Evolutionary conservation across 2,113 vertebrate species (phyloP).

Genomic region (Fregetta grallaria): DNA sequence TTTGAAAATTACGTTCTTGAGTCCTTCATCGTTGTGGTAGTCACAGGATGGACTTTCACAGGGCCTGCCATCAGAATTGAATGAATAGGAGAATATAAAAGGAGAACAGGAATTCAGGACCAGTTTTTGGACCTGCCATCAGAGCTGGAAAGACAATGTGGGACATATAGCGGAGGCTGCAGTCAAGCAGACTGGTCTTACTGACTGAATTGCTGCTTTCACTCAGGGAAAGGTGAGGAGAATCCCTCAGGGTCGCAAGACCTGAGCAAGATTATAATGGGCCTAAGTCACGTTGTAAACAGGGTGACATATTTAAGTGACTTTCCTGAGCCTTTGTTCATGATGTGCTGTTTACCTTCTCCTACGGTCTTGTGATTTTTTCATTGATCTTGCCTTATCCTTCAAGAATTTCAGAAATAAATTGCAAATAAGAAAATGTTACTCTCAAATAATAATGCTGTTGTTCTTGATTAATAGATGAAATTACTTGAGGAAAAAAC

Average conservation of each 20-base stretch:
- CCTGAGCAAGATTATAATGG: neutral
- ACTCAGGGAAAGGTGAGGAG: no score
- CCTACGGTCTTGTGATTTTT: neutral
- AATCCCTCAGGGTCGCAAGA: no score
- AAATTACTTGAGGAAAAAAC: neutral
- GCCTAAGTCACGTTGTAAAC: neutral
- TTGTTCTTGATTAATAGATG: neutral
- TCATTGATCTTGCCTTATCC: neutral
- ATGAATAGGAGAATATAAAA: no score
- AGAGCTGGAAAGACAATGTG: neutral
- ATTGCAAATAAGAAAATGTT: neutral
- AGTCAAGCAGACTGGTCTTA: neutral
- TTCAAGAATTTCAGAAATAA: neutral
- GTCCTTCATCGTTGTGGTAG: neutral
- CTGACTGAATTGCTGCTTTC: neutral
- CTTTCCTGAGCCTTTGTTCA: neutral
- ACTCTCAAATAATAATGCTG: neutral
- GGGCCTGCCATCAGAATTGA: neutral
- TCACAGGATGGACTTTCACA: neutral
- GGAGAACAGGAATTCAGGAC: no score
- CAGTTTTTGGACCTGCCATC: no score
- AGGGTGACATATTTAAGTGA: neutral
- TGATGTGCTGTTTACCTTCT: neutral
- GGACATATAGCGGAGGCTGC: neutral
- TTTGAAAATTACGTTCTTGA: neutral